These are phyloP conservation scores for Porites evermanni DNA, from an alignment of 92 coral and sea anemone genomes.

Conservation along the genomic window DNA sequence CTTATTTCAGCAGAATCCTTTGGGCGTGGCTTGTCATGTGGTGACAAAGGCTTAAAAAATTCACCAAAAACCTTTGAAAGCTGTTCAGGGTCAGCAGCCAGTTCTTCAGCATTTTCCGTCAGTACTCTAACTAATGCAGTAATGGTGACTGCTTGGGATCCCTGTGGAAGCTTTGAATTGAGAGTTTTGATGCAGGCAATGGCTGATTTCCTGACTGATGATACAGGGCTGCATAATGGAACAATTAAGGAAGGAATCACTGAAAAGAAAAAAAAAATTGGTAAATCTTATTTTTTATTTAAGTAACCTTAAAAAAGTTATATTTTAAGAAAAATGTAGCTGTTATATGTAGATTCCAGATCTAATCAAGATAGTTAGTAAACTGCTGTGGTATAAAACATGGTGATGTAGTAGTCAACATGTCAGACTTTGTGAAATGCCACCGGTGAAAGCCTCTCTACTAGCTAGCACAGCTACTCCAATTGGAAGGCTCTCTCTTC, in stretches of 20 bases:
- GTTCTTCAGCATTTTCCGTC: conserved; percentile 84
- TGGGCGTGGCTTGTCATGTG: conserved; percentile 24
- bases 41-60: conserved; percentile 3
- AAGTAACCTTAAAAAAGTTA: too few species aligned
- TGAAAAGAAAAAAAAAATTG: not conserved
- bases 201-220: conserved; percentile 77
- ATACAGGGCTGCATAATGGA: conserved; percentile 77
- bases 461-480: too few species aligned
- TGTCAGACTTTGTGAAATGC: too few species aligned
- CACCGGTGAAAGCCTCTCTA: too few species aligned
- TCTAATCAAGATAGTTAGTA: too few species aligned
- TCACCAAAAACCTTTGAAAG: conserved; percentile 39
- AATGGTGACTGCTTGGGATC: conserved; percentile 55
- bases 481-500: too few species aligned
- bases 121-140: conserved; percentile 61
- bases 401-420: too few species aligned
- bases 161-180: conserved; percentile 19
- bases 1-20: conserved; percentile 65
- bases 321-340: too few species aligned
- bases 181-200: conserved; percentile 66
- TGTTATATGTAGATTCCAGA: too few species aligned
- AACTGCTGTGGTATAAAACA: too few species aligned
- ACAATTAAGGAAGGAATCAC: conserved; percentile 88
- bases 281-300: not conserved
- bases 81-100: conserved; percentile 84